Evolutionary conservation across 2,888 invertebrate genomes (phyloP).

Genomic region (Macrophya annulata): DNA sequence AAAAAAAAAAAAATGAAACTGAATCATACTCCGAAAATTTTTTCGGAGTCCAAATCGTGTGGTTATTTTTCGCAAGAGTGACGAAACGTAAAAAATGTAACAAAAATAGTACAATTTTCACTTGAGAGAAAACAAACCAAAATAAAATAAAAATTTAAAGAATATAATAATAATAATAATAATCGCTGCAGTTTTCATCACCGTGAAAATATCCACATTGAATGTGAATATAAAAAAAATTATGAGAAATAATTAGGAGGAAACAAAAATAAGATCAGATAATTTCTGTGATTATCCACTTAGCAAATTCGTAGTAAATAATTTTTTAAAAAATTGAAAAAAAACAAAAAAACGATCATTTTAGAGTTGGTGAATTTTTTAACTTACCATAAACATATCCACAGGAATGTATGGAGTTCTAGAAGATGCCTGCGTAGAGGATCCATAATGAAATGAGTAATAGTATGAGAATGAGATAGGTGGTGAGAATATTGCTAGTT

Average conservation of each 20-base stretch:
- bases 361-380: constrained; percentile 26
- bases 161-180: too few species aligned
- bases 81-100: too few species aligned
- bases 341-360: not conserved
- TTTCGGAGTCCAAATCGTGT: too few species aligned
- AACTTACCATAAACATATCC: constrained; percentile 66
- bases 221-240: not conserved
- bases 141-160: not conserved
- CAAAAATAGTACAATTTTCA: not conserved
- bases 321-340: not conserved
- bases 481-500: constrained; percentile 86
- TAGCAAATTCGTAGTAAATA: not conserved
- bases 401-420: constrained; percentile 64
- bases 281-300: not conserved
- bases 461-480: constrained; percentile 86
- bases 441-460: constrained; percentile 86
- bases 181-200: not conserved
- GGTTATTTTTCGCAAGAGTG: too few species aligned
- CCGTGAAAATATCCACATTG: not conserved
- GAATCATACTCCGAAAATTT: not conserved
- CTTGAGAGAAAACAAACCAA: not conserved
- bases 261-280: not conserved
- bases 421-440: constrained; percentile 84
- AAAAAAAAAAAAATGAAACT: not conserved
- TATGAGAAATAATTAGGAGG: not conserved